Evolutionary conservation across 2,888 invertebrate species (phyloP).

Genomic region (Thera britannica): DNA sequence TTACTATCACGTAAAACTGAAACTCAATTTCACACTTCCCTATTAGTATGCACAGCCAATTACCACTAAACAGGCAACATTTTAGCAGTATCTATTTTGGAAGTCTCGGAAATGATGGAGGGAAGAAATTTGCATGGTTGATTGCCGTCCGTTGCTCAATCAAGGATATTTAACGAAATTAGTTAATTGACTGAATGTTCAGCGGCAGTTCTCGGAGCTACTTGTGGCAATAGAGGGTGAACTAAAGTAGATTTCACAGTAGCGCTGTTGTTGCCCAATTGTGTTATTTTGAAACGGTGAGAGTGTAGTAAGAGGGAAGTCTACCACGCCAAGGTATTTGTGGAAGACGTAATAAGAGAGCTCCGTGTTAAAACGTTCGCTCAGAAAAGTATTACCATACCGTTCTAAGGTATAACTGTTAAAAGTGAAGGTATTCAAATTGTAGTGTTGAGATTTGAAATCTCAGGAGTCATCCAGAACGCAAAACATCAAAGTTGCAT

Average conservation of each 20-base stretch:
- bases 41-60: slow-evolving; percentile 48
- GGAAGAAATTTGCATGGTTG: slow-evolving; percentile 80
- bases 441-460: too few relatives aligned
- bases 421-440: too few relatives aligned
- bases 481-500: too few relatives aligned
- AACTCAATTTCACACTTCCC: slow-evolving; percentile 1
- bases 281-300: neutral
- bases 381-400: too few relatives aligned
- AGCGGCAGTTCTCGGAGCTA: slow-evolving; percentile 54
- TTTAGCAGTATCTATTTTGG: slow-evolving; percentile 63
- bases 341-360: too few relatives aligned
- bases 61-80: slow-evolving; percentile 57
- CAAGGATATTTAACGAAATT: slow-evolving; percentile 84
- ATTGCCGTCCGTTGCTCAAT: slow-evolving; percentile 84
- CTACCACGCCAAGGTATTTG: too few relatives aligned
- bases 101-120: slow-evolving; percentile 64
- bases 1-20: too few relatives aligned
- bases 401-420: too few relatives aligned
- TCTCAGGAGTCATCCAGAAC: too few relatives aligned
- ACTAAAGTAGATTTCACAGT: slow-evolving; percentile 22
- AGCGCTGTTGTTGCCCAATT: neutral
- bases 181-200: slow-evolving; percentile 82
- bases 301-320: too few relatives aligned
- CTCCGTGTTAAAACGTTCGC: too few relatives aligned
- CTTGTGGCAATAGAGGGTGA: slow-evolving; percentile 39